Evolutionary conservation across 2,797 vertebrate species (phyloP), one percentile per base, ranked within the genome.

Genomic region (Champsocephalus gunnari): DNA sequence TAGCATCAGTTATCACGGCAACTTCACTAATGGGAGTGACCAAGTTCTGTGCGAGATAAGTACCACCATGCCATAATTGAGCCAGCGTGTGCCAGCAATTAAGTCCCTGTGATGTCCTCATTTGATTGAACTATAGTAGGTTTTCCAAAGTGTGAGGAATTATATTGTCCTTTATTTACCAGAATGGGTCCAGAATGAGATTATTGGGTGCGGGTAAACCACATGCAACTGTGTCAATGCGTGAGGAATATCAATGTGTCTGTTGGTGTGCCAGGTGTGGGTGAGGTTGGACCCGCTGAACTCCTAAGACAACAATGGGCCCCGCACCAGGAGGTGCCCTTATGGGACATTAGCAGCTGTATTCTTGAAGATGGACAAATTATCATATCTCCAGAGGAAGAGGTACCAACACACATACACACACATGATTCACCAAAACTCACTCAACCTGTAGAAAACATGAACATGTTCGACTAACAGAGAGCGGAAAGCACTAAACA

Each of bases 321-420:
- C 1, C 95, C 94, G 0, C 80, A 86, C 12, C 94, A 95, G 1
- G 93, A 96, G 0, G 92, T 94, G 34, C 95, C 94, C 0, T 76
- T 99, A 38, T 99, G 97, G 98, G 96, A 98, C 75, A 96, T 99
- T 2, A 94, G 89, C 83, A 95, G 88, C 84, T 97, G 97, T 71
- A 66, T 91, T 0, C 92, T 99, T 44, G 92, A 96, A 12, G 96
- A 98, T 3, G 96, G 97, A 21, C 96, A 94, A 55, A 95, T 99
- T 80, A 81, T 97, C 51, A 94, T 97, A 5, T 85, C 96, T 4
- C 92, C 93, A 61, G 93, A 95, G 16, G 97, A 98, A 1, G 97
- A 98, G 96, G 98, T 98, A 92, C 61, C 9, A 14, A n/a, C 50
- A 83, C 56, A 63, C 24, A 1, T 4, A 47, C 34, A 38, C 59